phyloP scores from a whole-genome alignment of 2,888 invertebrate species.

The Philereme vetulata region DNA sequence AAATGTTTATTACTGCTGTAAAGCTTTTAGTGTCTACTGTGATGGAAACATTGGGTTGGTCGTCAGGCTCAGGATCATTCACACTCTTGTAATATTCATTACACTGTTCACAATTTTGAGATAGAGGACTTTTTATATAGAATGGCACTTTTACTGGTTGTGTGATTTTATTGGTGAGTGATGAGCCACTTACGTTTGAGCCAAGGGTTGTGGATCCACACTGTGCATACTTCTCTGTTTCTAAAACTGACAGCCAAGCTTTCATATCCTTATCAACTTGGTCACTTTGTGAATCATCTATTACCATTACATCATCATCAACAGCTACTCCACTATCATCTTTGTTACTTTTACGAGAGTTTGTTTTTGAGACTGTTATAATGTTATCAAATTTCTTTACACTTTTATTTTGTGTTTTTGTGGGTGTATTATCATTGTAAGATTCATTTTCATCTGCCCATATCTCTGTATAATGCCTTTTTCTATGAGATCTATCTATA shows the following conservation, averaged over 20 bases:
- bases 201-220: constrained; percentile 30
- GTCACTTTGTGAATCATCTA: constrained; percentile 60
- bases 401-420: constrained; percentile 25
- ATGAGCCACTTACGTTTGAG: constrained; percentile 1
- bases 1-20: constrained; percentile 54
- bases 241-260: constrained; percentile 61
- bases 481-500: constrained; percentile 33
- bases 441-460: constrained; percentile 28
- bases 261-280: constrained; percentile 64
- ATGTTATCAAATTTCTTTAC: constrained; percentile 20
- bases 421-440: constrained; percentile 10
- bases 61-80: constrained; percentile 1
- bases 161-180: constrained; percentile 7
- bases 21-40: constrained; percentile 55
- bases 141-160: constrained; percentile 56
- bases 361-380: constrained; percentile 4
- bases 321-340: constrained; percentile 66
- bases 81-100: constrained; percentile 25
- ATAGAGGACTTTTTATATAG: constrained; percentile 57
- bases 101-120: constrained; percentile 51
- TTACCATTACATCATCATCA: constrained; percentile 55
- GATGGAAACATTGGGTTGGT: constrained; percentile 50
- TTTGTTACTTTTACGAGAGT: constrained; percentile 35
- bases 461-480: constrained; percentile 44
- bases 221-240: constrained; percentile 51